Percentiles rank a stretch among this genome's conserved stretches.
Conservation (phyloP, 2,113 vertebrate genomes). For the Tinamus guttatus region DNA sequence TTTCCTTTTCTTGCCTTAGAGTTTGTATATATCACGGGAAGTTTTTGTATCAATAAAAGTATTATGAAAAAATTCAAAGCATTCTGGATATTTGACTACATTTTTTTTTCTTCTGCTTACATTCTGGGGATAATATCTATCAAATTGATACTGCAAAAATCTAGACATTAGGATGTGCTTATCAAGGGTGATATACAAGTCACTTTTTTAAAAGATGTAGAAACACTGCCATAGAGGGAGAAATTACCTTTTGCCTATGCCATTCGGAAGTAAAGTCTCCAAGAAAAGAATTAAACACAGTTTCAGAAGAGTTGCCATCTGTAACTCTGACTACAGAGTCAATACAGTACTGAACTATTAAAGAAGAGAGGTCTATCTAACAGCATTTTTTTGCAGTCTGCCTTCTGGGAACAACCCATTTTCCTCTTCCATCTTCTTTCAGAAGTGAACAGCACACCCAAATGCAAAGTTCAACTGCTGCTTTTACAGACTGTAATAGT, state of each 20-base stretch:
- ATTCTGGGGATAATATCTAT: neutral
- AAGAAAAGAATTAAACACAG: neutral
- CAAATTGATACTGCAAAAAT: neutral
- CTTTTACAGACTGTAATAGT: conserved; percentile 25
- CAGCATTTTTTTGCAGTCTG: neutral
- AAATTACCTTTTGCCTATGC: neutral
- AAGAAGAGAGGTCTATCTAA: neutral
- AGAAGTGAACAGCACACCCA: neutral
- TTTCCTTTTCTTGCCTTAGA: neutral
- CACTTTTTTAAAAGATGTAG: neutral
- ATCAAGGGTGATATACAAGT: neutral
- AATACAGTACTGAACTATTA: neutral
- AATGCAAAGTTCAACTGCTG: neutral
- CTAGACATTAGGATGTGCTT: neutral
- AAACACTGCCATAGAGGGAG: neutral
- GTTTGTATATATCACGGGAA: neutral
- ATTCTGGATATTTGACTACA: fast-evolving
- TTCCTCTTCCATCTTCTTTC: neutral
- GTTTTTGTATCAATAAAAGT: neutral
- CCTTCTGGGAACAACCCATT: neutral
- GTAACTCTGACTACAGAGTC: neutral
- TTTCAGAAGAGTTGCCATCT: neutral
- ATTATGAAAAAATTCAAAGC: fast-evolving
- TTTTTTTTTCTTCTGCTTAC: fast-evolving
- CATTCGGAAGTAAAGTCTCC: neutral